phyloP scores from a whole-genome alignment of 2,113 vertebrate species.

The Peromyscus leucopus region DNA sequence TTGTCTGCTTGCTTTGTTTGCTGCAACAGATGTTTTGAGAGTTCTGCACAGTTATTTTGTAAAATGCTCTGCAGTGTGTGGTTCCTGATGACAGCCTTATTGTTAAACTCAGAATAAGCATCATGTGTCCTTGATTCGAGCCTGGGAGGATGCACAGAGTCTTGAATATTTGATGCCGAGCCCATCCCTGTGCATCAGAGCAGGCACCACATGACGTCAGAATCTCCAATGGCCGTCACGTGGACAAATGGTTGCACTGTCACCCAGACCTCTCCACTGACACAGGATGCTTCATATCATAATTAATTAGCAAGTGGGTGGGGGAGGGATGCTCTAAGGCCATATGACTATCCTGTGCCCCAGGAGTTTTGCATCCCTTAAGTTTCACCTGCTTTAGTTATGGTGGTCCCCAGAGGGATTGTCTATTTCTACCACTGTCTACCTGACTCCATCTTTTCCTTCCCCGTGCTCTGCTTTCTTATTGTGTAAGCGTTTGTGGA shows the following conservation, averaged over 20 bases:
- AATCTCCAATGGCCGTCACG: not conserved
- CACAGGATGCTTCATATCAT: not conserved
- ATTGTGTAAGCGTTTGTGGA: not conserved
- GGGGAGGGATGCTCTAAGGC: not conserved
- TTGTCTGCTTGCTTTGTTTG: not conserved
- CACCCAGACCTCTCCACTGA: not conserved
- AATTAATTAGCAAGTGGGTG: not conserved
- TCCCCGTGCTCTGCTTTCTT: not conserved
- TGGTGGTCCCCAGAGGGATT: not conserved
- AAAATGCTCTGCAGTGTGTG: not conserved
- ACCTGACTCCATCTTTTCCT: not conserved
- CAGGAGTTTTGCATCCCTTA: too few species aligned
- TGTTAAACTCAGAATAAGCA: not conserved
- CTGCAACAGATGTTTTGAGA: not conserved
- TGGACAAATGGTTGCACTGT: not conserved
- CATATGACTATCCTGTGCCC: not conserved
- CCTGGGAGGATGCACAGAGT: not conserved
- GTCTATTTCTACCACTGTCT: not conserved
- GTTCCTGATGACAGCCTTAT: not conserved
- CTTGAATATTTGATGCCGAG: conserved; percentile 27
- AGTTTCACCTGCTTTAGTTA: not conserved
- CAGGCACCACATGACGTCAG: not conserved
- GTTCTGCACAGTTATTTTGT: not conserved
- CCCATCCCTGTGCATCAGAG: not conserved
- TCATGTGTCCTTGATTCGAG: not conserved